These are phyloP conservation scores for Drosophila pseudotalamancana DNA, from an alignment of 2,888 invertebrate species.

Conservation along the genomic window DNA sequence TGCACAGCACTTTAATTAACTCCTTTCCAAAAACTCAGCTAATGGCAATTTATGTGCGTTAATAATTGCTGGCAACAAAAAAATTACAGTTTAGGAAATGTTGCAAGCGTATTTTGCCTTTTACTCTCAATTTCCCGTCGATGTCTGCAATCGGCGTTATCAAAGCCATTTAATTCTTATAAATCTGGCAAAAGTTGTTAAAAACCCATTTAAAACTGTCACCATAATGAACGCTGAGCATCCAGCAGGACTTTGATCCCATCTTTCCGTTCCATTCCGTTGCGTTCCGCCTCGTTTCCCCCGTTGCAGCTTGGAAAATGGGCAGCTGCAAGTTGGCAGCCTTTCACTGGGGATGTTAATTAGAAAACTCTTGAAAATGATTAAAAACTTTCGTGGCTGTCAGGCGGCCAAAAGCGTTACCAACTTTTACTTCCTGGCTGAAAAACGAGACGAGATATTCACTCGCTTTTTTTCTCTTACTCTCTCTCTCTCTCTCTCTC, in stretches of 20 bases:
- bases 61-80: slow-evolving; percentile 59
- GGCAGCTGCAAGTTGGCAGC: slow-evolving; percentile 40
- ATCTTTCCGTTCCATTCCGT: slow-evolving; percentile 31
- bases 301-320: slow-evolving; percentile 27
- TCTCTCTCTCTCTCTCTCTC: too few species aligned
- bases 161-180: slow-evolving; percentile 70
- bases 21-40: slow-evolving; percentile 32
- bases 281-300: slow-evolving; percentile 1
- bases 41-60: slow-evolving; percentile 74
- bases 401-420: slow-evolving; percentile 43
- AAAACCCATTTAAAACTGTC: slow-evolving; percentile 76
- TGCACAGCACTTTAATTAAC: slow-evolving; percentile 47
- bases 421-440: slow-evolving; percentile 42
- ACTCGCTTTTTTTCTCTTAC: too few species aligned
- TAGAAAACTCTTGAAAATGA: slow-evolving; percentile 79
- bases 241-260: slow-evolving; percentile 36
- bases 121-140: slow-evolving; percentile 35
- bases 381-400: slow-evolving; percentile 70
- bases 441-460: slow-evolving; percentile 28
- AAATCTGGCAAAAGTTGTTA: slow-evolving; percentile 69
- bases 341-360: slow-evolving; percentile 66
- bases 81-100: too few species aligned
- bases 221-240: slow-evolving; percentile 59
- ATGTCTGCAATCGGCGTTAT: slow-evolving; percentile 56
- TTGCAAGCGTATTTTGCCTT: slow-evolving; percentile 13